Conservation (phyloP, 2,797 vertebrate species). For the Micropoecilia bifurca region DNA sequence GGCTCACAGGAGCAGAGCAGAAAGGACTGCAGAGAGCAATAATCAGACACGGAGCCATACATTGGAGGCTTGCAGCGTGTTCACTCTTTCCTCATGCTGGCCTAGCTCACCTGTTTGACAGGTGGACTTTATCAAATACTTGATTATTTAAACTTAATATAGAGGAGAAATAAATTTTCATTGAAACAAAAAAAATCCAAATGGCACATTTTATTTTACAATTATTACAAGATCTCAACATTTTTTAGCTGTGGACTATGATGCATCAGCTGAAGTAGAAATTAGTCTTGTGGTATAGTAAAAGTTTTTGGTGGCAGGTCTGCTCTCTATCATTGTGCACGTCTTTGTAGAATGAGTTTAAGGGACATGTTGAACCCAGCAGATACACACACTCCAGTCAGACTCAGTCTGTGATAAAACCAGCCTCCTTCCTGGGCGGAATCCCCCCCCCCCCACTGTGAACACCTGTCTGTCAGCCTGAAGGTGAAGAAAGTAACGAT, state of each 20-base stretch:
- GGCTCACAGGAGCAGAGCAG: constrained; percentile 46
- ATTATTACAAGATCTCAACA: neutral
- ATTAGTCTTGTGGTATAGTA: neutral
- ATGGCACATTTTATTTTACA: neutral
- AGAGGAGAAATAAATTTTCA: neutral
- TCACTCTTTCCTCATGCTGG: neutral
- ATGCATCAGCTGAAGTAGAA: neutral
- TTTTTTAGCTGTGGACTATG: neutral
- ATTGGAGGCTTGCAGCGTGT: constrained; percentile 2
- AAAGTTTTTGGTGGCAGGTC: neutral
- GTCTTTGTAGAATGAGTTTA: neutral
- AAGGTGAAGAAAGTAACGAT: too few relatives aligned
- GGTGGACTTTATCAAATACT: neutral
- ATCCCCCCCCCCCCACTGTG: too few relatives aligned
- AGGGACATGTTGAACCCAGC: too few relatives aligned
- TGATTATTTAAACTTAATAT: neutral
- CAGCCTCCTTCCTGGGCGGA: too few relatives aligned
- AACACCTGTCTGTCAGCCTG: too few relatives aligned
- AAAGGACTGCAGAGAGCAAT: constrained; percentile 12
- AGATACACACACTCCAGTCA: too few relatives aligned
- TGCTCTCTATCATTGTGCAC: neutral
- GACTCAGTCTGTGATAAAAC: too few relatives aligned
- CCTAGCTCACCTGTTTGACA: neutral
- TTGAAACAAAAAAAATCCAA: neutral
- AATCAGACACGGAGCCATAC: constrained; percentile 48